phyloP scores from a whole-genome alignment of 2,113 vertebrate species.

The Symphodus melops region DNA sequence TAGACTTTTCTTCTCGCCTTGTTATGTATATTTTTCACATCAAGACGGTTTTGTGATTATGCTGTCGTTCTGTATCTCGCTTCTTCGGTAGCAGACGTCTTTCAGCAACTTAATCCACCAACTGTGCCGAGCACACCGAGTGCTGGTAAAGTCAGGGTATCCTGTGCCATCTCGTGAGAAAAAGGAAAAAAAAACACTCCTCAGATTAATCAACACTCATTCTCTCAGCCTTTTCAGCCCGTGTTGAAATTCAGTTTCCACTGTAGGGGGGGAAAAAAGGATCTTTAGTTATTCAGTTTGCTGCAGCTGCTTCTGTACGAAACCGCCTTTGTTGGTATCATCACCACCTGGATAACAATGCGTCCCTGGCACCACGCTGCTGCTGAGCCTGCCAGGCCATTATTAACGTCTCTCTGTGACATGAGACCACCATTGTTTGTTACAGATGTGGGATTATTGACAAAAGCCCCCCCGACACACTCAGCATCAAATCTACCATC shows the following conservation, averaged over 20 bases:
- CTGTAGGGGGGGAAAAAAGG: conserved; percentile 9
- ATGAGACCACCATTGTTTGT: conserved; percentile 20
- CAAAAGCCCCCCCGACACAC: neutral
- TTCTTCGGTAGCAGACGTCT: neutral
- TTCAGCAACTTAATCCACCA: neutral
- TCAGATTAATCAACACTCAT: conserved; percentile 25
- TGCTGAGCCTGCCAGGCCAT: conserved; percentile 32
- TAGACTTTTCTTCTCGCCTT: neutral
- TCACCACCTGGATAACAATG: conserved; percentile 57
- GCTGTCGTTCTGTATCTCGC: neutral
- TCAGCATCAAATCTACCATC: neutral
- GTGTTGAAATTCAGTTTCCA: conserved; percentile 41
- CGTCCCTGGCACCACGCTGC: conserved; percentile 29
- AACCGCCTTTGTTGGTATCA: conserved; percentile 24
- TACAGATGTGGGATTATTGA: conserved; percentile 54
- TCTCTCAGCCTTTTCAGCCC: conserved; percentile 15
- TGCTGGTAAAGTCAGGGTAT: neutral
- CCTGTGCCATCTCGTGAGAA: neutral
- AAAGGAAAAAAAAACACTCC: conserved; percentile 5
- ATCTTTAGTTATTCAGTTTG: conserved; percentile 59
- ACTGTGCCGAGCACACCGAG: neutral
- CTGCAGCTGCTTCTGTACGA: conserved; percentile 59
- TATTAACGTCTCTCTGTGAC: conserved; percentile 34
- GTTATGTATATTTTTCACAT: neutral
- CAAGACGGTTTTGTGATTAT: too few species aligned